These are phyloP conservation scores for Leptoteleia sp. DNA, from an alignment of 1,140 invertebrate genomes.

Conservation along the genomic window DNA sequence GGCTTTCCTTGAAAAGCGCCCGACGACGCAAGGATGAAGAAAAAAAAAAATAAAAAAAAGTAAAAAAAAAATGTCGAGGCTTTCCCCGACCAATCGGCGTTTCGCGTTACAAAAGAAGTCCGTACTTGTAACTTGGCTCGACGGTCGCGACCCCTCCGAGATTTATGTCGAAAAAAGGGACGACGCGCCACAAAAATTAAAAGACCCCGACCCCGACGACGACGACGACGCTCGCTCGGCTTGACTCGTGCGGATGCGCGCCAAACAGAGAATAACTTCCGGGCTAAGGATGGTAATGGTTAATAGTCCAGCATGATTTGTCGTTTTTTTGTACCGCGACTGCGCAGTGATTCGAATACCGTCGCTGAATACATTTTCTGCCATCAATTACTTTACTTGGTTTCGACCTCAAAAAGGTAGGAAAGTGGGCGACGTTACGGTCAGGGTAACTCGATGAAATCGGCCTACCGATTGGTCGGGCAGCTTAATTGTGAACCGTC, in stretches of 20 bases:
- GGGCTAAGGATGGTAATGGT: slow-evolving; percentile 24
- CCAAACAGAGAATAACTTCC: slow-evolving; percentile 41
- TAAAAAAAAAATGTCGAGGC: not conserved
- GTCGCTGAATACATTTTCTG: not conserved
- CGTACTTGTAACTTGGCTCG: slow-evolving; percentile 1
- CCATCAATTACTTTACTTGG: slow-evolving; percentile 1
- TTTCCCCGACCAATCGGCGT: slow-evolving; percentile 30
- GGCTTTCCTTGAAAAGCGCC: slow-evolving; percentile 31
- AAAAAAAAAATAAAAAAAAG: too few species aligned
- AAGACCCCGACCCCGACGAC: too few species aligned
- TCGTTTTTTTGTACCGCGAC: slow-evolving; percentile 22
- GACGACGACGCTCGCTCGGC: too few species aligned
- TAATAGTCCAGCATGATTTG: slow-evolving; percentile 13
- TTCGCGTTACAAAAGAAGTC: slow-evolving; percentile 45
- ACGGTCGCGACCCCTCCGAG: not conserved
- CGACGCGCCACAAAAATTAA: slow-evolving; percentile 40
- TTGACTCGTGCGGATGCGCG: too few species aligned
- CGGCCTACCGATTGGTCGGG: not conserved
- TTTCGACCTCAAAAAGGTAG: not conserved
- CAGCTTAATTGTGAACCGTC: slow-evolving; percentile 17
- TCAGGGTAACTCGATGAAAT: not conserved
- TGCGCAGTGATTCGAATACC: slow-evolving; percentile 11
- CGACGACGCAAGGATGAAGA: too few species aligned
- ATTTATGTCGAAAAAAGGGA: slow-evolving; percentile 27
- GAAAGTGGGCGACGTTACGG: not conserved